Evolutionary conservation across 2,113 vertebrate genomes (phyloP), one percentile per base, ranked within the genome.

Genomic region (Ctenomys sociabilis): DNA sequence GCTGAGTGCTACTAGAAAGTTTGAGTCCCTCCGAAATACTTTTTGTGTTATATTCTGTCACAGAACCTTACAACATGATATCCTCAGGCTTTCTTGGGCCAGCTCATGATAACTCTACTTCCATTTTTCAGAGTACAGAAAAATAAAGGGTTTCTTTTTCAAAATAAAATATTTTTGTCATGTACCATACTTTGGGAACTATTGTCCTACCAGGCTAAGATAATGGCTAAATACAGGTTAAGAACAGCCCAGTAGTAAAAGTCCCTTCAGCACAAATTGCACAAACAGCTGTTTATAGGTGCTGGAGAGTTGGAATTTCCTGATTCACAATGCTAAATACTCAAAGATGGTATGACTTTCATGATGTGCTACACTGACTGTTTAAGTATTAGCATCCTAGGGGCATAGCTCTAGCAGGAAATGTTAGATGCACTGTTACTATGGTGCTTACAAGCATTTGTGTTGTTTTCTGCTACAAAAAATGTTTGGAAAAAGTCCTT

Each of bases 341-440:
- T 54, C 35, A 87, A 37, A 37, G 49, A 80, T 0, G 17, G 19
- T 52, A 3, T 63, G 45, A 26, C 75, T 93, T 88, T 88, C 85
- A 32, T 37, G 35, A 59, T 8, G 72, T 28, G 2, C 88, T 54
- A 83, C 2, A 54, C 28, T 73, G 84, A 90, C 1, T 17, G 57
- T 21, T 45, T 28, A 52, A 52, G 64, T 37, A 49, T 5, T 88
- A 77, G 37, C 30, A 95, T 93, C 40, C 59, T 81, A 68, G 64
- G 72, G 78, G 49, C 57, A 88, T 77, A 64, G 26, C 78, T 80
- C 49, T 49, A 52, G 78, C 35, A 75, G 75, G 68, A 96, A 95
- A 63, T 80, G 37, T 32, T 73, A 61, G 30, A 68, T 88, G 24
- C 45, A 3, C 40, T 83, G 32, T 93, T 96, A 40, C 57, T 86